Evolutionary conservation across 2,797 vertebrate genomes (phyloP).

Genomic region (Carcharodon carcharias): DNA sequence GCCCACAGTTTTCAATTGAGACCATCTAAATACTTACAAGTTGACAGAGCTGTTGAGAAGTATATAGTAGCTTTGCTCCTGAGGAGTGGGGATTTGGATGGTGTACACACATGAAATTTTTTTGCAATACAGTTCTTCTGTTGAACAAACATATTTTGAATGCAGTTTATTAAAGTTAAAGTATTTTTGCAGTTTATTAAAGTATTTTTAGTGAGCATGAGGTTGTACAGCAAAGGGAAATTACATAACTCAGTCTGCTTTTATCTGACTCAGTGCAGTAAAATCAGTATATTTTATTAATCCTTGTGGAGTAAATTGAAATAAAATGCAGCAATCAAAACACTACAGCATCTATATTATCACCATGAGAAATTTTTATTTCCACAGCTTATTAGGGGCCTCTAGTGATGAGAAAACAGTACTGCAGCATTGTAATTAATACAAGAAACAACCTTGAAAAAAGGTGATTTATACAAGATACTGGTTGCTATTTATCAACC

Average conservation of each 20-base stretch:
- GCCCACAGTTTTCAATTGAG: background rate
- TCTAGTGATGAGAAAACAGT: constrained; percentile 17
- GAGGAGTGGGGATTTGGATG: background rate
- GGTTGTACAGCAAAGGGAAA: background rate
- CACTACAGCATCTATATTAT: background rate
- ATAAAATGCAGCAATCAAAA: constrained; percentile 15
- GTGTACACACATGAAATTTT: background rate
- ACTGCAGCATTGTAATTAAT: background rate
- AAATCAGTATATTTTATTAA: background rate
- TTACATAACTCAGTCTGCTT: background rate
- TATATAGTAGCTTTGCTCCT: background rate
- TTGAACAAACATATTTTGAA: background rate
- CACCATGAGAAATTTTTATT: background rate
- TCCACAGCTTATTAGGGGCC: constrained; percentile 17
- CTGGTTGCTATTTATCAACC: background rate
- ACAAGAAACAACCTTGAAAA: background rate
- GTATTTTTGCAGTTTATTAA: background rate
- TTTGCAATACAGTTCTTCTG: background rate
- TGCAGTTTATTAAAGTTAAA: background rate
- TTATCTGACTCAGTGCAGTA: background rate
- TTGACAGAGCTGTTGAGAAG: background rate
- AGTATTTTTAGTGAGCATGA: background rate
- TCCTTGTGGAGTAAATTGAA: background rate
- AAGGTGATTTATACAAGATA: background rate
- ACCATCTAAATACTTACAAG: background rate